These are phyloP conservation scores for Cremastinae sp. DNA, from an alignment of 2,888 invertebrate species.

Conservation along the genomic window DNA sequence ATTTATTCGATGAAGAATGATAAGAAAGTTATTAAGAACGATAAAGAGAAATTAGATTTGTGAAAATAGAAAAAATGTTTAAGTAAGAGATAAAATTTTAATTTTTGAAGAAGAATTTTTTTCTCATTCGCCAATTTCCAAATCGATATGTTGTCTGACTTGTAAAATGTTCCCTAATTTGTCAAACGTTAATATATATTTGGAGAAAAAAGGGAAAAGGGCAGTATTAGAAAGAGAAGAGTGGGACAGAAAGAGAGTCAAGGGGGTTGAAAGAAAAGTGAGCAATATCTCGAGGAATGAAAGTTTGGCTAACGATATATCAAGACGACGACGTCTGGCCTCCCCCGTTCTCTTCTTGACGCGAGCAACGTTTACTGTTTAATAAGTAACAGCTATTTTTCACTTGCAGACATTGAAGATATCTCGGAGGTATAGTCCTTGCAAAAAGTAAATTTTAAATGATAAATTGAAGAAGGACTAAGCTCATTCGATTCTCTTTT, in stretches of 20 bases:
- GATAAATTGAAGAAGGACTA: too few species aligned
- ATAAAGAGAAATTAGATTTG: too few species aligned
- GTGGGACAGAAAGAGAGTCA: slow-evolving; percentile 39
- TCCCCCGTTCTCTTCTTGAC: too few species aligned
- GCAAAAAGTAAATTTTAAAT: too few species aligned
- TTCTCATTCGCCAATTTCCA: neutral
- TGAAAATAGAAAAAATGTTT: too few species aligned
- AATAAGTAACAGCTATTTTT: slow-evolving; percentile 78
- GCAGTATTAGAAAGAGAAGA: slow-evolving; percentile 48
- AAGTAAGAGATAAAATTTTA: neutral
- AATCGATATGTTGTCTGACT: slow-evolving; percentile 42
- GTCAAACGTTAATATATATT: slow-evolving; percentile 63
- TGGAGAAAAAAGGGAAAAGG: too few species aligned
- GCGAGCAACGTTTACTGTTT: slow-evolving; percentile 77
- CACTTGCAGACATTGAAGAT: slow-evolving; percentile 62
- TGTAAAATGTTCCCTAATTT: slow-evolving; percentile 68
- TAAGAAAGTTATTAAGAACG: too few species aligned
- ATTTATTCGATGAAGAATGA: too few species aligned
- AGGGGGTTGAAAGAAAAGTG: slow-evolving; percentile 47
- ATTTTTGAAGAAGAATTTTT: neutral
- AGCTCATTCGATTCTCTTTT: too few species aligned
- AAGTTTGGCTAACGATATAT: slow-evolving; percentile 70
- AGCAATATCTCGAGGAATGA: slow-evolving; percentile 49
- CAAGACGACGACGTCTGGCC: slow-evolving; percentile 64
- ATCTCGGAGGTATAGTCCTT: too few species aligned